Conservation (phyloP, 2,888 invertebrate genomes). For the Heliconius erato region DNA sequence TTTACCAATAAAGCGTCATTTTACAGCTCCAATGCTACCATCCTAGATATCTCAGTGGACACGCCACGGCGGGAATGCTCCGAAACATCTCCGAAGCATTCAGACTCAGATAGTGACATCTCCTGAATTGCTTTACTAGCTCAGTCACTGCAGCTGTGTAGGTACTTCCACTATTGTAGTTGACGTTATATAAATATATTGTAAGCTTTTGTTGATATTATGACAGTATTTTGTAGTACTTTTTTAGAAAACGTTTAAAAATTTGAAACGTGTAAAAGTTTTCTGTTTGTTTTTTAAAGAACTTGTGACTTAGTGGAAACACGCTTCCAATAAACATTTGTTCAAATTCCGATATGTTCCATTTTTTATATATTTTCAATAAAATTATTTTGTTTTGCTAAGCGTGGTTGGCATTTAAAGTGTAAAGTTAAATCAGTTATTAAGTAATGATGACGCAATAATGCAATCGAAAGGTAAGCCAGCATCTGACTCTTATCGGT, state of each 20-base stretch:
- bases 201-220: not conserved
- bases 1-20: not conserved
- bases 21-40: constrained; percentile 23
- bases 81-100: constrained; percentile 41
- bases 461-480: no score
- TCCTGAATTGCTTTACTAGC: constrained; percentile 19
- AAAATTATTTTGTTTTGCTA: no score
- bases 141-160: not conserved
- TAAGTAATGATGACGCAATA: no score
- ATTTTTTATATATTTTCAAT: no score
- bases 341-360: no score
- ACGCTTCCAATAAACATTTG: no score
- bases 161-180: not conserved
- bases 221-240: not conserved
- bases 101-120: constrained; percentile 29
- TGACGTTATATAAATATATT: no score
- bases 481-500: no score
- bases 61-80: constrained; percentile 38
- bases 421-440: no score
- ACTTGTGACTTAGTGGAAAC: no score
- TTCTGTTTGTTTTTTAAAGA: no score
- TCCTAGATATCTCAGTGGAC: constrained; percentile 33
- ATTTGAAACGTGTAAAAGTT: not conserved
- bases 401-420: no score
- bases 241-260: not conserved